Evolutionary conservation across 2,888 invertebrate species (phyloP), one percentile per base, ranked within the genome.

Genomic region (Carterocephalus palaemon): DNA sequence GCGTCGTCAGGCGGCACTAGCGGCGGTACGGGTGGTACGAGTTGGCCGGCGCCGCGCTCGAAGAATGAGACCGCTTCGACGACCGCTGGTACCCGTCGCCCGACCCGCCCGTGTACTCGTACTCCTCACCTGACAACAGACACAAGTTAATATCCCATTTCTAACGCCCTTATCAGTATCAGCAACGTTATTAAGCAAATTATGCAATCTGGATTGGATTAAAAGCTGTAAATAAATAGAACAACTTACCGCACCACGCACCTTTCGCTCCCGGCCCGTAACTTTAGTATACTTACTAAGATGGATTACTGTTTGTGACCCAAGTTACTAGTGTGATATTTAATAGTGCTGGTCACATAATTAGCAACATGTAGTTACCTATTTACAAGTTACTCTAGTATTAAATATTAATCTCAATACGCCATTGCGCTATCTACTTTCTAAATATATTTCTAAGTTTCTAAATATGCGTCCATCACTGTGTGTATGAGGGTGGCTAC

Each of bases 191-290:
- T 17, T 9, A 54, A 54, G 48, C 52, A 12, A 9, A 19, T 46
- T 34, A 31, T 36, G 19, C 9, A 29, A 20, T 5, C 20, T 16
- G 16, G 46, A 47, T 32, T 39, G 38, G 23, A 16, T 29, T 47
- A 32, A 51, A 26, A 45, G 55, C 41, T 13, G 29, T 51, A 49
- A 39, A 53, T 62, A 56, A 67, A 60, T 56, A 54, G 50, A 61
- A 62, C 64, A 61, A 81, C 82, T 84, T 79, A 84, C 83, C 83
- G 80, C 84, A 84, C 81, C 84, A 84, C 84, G 81, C 83, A 78
- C 83, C 79, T 62, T 47, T 59, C 57, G 62, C 66, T 68, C 65
- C 64, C 56, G 62, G 62, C 60, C 62, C 9, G 1, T 33, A 13
- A 13, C 22, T 22, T 20, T 8, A 15, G 22, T 15, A 7, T 23